Conservation (phyloP, 2,888 invertebrate genomes). For the Colletes collaris region DNA sequence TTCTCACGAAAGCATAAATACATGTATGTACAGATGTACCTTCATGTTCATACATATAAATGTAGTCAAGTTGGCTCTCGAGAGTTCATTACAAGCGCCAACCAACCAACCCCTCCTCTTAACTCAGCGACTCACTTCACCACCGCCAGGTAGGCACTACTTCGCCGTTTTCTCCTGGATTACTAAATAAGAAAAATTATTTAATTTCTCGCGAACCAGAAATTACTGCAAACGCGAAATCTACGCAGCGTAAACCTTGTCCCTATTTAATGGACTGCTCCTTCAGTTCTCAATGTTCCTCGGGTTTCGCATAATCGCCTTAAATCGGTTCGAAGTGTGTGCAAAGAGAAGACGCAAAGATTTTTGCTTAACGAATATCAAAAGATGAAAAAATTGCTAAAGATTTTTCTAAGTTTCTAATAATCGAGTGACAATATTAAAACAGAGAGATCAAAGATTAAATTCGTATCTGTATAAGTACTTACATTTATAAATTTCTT, state of each 20-base stretch:
- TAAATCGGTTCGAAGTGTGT: too few relatives aligned
- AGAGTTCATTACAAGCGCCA: conserved; percentile 62
- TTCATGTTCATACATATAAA: conserved; percentile 27
- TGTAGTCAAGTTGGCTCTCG: conserved; percentile 49
- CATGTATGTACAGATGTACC: background rate
- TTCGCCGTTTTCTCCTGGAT: conserved; percentile 26
- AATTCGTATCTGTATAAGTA: too few relatives aligned
- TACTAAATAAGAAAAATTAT: conserved; percentile 51
- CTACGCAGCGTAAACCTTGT: background rate
- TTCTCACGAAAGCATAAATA: background rate
- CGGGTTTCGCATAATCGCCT: background rate
- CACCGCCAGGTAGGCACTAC: conserved; percentile 24
- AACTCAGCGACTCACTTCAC: conserved; percentile 46
- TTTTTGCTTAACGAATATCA: too few relatives aligned
- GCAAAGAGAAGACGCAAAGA: too few relatives aligned
- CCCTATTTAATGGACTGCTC: background rate
- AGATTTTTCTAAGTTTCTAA: too few relatives aligned
- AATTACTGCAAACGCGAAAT: conserved; percentile 14
- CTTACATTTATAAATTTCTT: too few relatives aligned
- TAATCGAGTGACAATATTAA: too few relatives aligned
- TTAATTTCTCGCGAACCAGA: conserved; percentile 33
- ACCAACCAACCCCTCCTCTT: conserved; percentile 47
- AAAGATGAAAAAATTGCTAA: too few relatives aligned
- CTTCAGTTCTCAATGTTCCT: background rate
- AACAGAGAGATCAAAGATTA: too few relatives aligned